A percentile compares a stretch with the other conserved stretches of the same genome.
These are phyloP conservation scores for Tolypeutes matacus DNA, from an alignment of 2,797 vertebrate species.

Conservation along the genomic window DNA sequence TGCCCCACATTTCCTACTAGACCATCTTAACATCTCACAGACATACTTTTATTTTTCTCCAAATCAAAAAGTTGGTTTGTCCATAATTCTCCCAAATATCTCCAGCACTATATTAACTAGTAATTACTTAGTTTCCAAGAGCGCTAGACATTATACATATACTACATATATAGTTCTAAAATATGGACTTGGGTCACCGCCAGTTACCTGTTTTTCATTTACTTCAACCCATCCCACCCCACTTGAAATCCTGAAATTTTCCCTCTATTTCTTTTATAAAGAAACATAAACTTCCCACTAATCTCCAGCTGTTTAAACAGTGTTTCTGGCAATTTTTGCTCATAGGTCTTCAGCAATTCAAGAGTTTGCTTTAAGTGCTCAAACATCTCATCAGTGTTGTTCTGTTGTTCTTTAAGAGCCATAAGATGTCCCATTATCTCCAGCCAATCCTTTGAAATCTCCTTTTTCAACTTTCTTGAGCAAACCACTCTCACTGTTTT, in stretches of 20 bases:
- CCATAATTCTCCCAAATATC: background rate
- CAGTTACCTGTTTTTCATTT: background rate
- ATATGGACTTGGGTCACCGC: background rate
- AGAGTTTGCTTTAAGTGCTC: conserved; percentile 95
- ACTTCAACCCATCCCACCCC: background rate
- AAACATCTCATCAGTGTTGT: conserved; percentile 93
- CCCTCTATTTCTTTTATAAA: background rate
- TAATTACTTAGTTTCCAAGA: background rate
- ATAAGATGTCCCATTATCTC: conserved; percentile 94
- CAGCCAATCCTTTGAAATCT: conserved; percentile 91
- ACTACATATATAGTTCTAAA: background rate
- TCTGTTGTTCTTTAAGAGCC: conserved; percentile 93
- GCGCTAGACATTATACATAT: background rate
- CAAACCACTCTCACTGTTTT: conserved; percentile 88
- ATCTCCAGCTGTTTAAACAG: conserved; percentile 95
- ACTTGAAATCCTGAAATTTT: background rate
- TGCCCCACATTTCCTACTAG: background rate
- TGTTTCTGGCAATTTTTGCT: conserved; percentile 93
- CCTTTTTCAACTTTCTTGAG: conserved; percentile 91
- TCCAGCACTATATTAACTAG: background rate
- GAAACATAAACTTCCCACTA: conserved; percentile 58
- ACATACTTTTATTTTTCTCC: background rate
- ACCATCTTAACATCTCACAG: background rate
- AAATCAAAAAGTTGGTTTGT: background rate
- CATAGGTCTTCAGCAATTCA: conserved; percentile 93